These are phyloP conservation scores for Anas capensis DNA, from an alignment of 2,797 vertebrate genomes.

Conservation along the genomic window DNA sequence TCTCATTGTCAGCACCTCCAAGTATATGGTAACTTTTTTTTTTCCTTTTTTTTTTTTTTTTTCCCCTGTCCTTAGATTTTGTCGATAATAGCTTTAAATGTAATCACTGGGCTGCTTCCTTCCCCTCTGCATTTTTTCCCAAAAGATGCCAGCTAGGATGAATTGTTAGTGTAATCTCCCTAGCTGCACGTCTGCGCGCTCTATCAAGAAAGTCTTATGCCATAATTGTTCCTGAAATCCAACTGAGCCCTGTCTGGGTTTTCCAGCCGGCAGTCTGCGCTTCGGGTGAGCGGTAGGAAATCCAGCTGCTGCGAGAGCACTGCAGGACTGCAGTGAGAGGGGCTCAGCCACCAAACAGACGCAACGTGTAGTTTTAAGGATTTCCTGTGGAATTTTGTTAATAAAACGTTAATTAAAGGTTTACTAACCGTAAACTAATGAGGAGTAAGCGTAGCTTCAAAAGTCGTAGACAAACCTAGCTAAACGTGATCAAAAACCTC, in stretches of 20 bases:
- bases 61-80: background rate
- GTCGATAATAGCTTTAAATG: background rate
- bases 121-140: background rate
- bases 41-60: background rate
- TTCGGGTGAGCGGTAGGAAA: slow-evolving; percentile 1
- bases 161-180: background rate
- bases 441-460: background rate
- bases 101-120: background rate
- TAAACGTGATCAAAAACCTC: background rate
- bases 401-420: background rate
- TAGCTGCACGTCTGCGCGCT: background rate
- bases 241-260: background rate
- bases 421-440: background rate
- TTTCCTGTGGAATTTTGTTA: background rate
- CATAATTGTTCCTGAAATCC: slow-evolving; percentile 34
- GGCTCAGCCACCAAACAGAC: background rate
- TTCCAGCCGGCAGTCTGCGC: slow-evolving; percentile 6
- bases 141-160: background rate
- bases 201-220: background rate
- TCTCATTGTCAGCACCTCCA: background rate
- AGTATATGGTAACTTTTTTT: background rate
- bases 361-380: background rate
- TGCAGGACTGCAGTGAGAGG: background rate
- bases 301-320: background rate
- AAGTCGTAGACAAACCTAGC: background rate